Evolutionary conservation across 2,113 vertebrate genomes (phyloP), one percentile per base, ranked within the genome.

Genomic region (Thunnus maccoyii): DNA sequence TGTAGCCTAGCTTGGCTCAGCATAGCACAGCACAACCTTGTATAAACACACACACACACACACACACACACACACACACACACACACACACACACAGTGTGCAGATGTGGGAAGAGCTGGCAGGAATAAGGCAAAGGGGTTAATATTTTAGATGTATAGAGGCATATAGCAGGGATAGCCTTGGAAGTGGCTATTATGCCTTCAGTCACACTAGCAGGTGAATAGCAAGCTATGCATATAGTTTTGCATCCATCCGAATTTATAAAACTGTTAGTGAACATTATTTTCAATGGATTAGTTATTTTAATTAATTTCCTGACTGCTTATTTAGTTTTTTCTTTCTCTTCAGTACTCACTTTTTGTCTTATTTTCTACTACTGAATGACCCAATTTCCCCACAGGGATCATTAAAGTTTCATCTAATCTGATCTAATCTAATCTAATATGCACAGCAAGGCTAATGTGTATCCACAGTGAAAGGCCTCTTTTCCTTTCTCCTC

Each of bases 31-130:
- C 61, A 32, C 68, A 76, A 65, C 30, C 91, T 54, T 86, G 91
- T 93, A 17, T 14, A 93, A 95, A 93, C 82, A 92, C 94, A 94
- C 82, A 66, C 32, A 55, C 20, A 91, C 93, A 88, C 85, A 85
- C n/a, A 3, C n/a, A 54, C 52, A 20, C 18, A 55, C 7, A 8
- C 36, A 41, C 36, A 8, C 8, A 41, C 36, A 9, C 36, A 8
- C 36, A 41, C 36, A 8, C 36, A 41, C 36, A 8, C 36, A 90
- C 76, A 80, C 94, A 89, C 94, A 94, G 94, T 94, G 90, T 90
- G 80, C 70, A 83, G 75, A 94, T 95, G 72, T 92, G 77, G 22
- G 13, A 47, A 56, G 50, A 78, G 47, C 73, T 47, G 22, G 22
- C 57, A 60, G 73, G 32, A 82, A 67, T 67, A 27, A 60, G 48